Evolutionary conservation across 2,888 invertebrate species (phyloP).

Genomic region (Agrochola circellaris): DNA sequence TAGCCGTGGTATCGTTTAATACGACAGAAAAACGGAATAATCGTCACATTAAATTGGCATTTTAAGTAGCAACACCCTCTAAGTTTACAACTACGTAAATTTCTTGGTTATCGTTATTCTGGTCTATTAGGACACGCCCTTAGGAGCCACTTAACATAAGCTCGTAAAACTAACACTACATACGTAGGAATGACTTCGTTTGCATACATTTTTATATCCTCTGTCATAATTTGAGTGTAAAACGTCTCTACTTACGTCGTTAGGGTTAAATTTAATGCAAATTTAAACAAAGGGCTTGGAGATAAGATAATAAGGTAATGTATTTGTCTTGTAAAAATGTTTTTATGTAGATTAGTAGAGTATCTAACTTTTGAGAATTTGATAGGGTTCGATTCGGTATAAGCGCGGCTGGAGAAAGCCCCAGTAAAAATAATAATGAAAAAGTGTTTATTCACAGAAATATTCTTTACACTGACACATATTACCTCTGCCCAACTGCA

Average conservation of each 20-base stretch:
- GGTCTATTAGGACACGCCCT: constrained; percentile 21
- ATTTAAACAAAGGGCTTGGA: constrained; percentile 56
- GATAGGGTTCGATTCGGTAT: too few relatives aligned
- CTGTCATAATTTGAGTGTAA: constrained; percentile 68
- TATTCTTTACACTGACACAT: too few relatives aligned
- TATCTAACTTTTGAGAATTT: neutral
- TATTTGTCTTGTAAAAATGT: constrained; percentile 38
- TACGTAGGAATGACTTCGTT: constrained; percentile 66
- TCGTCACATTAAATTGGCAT: constrained; percentile 46
- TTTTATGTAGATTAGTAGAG: neutral
- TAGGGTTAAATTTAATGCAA: constrained; percentile 62
- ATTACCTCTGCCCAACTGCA: too few relatives aligned
- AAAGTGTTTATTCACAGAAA: too few relatives aligned
- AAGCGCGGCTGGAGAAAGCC: too few relatives aligned
- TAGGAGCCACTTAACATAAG: constrained; percentile 43
- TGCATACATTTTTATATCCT: constrained; percentile 68
- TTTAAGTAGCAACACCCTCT: constrained; percentile 41
- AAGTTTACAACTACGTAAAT: constrained; percentile 41
- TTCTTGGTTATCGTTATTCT: constrained; percentile 24
- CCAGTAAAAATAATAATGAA: too few relatives aligned
- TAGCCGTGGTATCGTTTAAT: constrained; percentile 20
- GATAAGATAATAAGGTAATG: constrained; percentile 61
- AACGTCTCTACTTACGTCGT: constrained; percentile 55
- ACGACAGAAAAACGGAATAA: constrained; percentile 33
- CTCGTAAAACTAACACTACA: constrained; percentile 57